Conservation (phyloP, 2,113 vertebrate genomes). For the Neodontobutis hainanensis region DNA sequence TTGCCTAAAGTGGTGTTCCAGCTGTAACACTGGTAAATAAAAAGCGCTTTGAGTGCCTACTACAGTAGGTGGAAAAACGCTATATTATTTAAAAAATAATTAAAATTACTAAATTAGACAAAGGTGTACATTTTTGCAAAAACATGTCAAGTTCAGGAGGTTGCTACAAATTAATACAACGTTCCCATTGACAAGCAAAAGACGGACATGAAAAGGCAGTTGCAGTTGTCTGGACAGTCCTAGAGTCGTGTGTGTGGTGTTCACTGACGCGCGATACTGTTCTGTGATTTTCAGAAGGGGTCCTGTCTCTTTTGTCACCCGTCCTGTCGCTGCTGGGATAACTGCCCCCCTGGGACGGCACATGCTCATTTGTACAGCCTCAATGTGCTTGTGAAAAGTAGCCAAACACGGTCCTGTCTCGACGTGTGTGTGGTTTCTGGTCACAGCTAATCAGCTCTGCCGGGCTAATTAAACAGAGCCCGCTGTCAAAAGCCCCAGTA, state of each 20-base stretch:
- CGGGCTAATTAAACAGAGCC: constrained; percentile 51
- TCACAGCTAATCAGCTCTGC: constrained; percentile 47
- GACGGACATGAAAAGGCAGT: constrained; percentile 4
- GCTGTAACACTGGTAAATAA: too few relatives aligned
- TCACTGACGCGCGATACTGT: constrained; percentile 1
- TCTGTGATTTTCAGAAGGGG: constrained; percentile 12
- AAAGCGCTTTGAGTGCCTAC: too few relatives aligned
- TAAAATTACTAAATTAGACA: neutral
- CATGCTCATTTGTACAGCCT: constrained; percentile 14
- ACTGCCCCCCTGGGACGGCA: constrained; percentile 25
- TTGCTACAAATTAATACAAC: constrained; percentile 21
- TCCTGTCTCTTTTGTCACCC: constrained; percentile 33
- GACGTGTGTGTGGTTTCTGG: neutral
- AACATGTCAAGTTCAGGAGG: constrained; percentile 11
- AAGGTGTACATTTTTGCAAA: neutral
- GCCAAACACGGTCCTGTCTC: neutral
- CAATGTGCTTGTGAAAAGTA: constrained; percentile 15
- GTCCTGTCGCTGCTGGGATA: constrained; percentile 25
- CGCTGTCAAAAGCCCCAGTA: constrained; percentile 25
- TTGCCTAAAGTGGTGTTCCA: too few relatives aligned
- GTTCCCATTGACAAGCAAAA: neutral
- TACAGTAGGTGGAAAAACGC: too few relatives aligned
- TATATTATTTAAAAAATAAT: too few relatives aligned
- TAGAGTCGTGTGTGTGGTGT: constrained; percentile 17
- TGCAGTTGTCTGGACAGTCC: constrained; percentile 14